These are phyloP conservation scores for Anhinga anhinga DNA, from an alignment of 2,113 vertebrate genomes.

Conservation along the genomic window DNA sequence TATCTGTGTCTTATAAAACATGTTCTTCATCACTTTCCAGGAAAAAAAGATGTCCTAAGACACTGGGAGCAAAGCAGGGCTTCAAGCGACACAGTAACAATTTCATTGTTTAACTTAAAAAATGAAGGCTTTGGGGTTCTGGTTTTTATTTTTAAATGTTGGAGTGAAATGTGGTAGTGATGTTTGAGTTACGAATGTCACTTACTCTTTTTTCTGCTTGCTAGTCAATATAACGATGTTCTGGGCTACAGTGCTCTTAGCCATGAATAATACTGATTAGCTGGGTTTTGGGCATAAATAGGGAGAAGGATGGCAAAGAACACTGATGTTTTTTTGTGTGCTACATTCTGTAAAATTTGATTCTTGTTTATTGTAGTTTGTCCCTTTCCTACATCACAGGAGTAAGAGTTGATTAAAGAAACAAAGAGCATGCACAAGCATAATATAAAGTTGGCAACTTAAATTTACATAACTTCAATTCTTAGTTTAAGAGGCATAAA, in stretches of 20 bases:
- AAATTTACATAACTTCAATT: constrained; percentile 20
- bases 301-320: not conserved
- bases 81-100: constrained; percentile 42
- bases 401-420: not conserved
- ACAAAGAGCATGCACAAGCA: not conserved
- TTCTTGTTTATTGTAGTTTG: not conserved
- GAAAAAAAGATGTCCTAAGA: constrained; percentile 55
- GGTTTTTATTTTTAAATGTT: constrained; percentile 57
- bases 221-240: constrained; percentile 39
- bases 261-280: not conserved
- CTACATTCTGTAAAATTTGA: not conserved
- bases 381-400: not conserved
- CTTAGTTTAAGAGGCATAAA: not conserved
- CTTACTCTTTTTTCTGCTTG: constrained; percentile 45
- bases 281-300: not conserved
- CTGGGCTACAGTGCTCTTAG: not conserved
- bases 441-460: not conserved
- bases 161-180: constrained; percentile 36
- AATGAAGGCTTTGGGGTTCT: constrained; percentile 62
- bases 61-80: constrained; percentile 19
- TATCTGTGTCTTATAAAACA: constrained; percentile 55
- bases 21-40: constrained; percentile 25
- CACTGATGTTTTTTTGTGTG: not conserved
- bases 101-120: constrained; percentile 75
- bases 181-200: constrained; percentile 31